These are phyloP conservation scores for Enteromius treurensis DNA, from an alignment of 2,797 vertebrate genomes.

Conservation along the genomic window DNA sequence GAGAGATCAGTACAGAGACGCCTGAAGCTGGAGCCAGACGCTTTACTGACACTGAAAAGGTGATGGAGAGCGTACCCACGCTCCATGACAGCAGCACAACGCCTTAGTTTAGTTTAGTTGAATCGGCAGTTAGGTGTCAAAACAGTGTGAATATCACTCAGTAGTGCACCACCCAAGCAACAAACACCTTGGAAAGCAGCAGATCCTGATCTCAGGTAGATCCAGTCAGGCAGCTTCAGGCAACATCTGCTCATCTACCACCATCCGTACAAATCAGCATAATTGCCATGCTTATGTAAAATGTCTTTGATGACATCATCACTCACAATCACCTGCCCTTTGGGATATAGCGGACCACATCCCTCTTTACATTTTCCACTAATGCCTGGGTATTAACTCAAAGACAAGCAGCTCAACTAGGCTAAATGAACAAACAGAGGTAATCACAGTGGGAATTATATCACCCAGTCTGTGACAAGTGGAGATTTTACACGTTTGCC, in stretches of 20 bases:
- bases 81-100: constrained; percentile 17
- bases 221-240: constrained; percentile 21
- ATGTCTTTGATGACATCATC: constrained; percentile 39
- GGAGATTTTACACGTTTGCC: constrained; percentile 16
- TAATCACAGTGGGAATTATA: constrained; percentile 35
- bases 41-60: constrained; percentile 25
- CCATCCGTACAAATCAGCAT: constrained; percentile 8
- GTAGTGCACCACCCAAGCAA: constrained; percentile 6
- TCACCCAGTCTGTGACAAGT: background rate
- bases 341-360: constrained; percentile 3
- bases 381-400: constrained; percentile 32
- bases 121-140: constrained; percentile 45
- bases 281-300: constrained; percentile 38
- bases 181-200: background rate
- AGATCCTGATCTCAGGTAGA: constrained; percentile 37
- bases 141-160: constrained; percentile 41
- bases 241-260: constrained; percentile 36
- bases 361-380: constrained; percentile 41
- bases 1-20: constrained; percentile 34
- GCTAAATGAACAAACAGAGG: constrained; percentile 20
- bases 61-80: background rate
- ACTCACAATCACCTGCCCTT: constrained; percentile 37
- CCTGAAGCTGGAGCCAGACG: constrained; percentile 27
- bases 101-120: background rate
- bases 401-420: constrained; percentile 15